Percentiles rank a stretch among this genome's conserved stretches.
phyloP scores from a whole-genome alignment of 64 coral and sea anemone species.

The Astreopora myriophthalma region DNA sequence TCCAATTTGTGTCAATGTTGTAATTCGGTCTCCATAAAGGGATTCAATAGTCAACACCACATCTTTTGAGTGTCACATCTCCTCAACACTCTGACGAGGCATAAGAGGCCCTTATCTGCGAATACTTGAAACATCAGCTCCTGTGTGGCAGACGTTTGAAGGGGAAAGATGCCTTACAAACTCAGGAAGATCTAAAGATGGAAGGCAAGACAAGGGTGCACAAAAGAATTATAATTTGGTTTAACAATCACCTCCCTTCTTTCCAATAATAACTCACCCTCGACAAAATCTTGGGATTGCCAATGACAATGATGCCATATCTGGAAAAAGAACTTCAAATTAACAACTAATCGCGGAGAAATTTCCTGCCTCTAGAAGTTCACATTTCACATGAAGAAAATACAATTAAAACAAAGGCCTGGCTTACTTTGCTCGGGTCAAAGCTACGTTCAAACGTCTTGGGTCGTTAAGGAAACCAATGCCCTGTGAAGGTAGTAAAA shows the following conservation, averaged over 20 bases:
- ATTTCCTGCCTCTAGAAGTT: neutral
- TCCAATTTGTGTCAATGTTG: no score
- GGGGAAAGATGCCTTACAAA: no score
- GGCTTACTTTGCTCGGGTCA: slow-evolving; percentile 97
- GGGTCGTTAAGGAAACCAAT: slow-evolving; percentile 99
- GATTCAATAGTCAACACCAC: no score
- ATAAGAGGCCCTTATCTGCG: no score
- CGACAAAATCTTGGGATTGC: slow-evolving; percentile 96
- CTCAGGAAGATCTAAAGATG: no score
- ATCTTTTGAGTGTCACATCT: no score
- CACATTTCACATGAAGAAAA: neutral
- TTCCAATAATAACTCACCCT: slow-evolving; percentile 53
- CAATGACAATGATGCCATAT: slow-evolving; percentile 97
- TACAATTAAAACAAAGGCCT: neutral
- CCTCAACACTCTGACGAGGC: no score
- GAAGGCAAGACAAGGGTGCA: no score
- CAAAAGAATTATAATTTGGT: no score
- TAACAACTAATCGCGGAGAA: neutral
- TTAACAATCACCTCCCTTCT: neutral
- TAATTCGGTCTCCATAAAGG: no score
- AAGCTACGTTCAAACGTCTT: slow-evolving; percentile 94
- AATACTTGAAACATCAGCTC: no score
- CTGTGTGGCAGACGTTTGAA: no score
- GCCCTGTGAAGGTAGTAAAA: slow-evolving; percentile 60
- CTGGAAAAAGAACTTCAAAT: slow-evolving; percentile 12